Evolutionary conservation across 1,140 invertebrate species (phyloP).

Genomic region (Dreissena polymorpha): DNA sequence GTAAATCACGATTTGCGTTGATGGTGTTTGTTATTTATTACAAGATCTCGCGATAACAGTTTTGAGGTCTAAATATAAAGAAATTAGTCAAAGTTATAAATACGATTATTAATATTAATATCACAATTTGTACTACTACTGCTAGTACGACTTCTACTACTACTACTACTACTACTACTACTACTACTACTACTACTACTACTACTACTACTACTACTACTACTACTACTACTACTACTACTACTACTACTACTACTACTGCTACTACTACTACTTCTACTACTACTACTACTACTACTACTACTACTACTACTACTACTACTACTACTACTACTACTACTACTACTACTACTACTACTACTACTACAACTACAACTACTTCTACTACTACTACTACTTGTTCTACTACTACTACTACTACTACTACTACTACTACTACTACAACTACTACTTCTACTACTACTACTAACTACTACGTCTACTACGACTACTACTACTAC

Average conservation of each 20-base stretch:
- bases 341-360: constrained; percentile 28
- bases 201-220: not conserved
- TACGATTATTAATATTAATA: not conserved
- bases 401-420: too few species aligned
- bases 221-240: constrained; percentile 21
- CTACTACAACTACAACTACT: constrained; percentile 20
- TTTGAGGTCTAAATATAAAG: too few species aligned
- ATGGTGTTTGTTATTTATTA: too few species aligned
- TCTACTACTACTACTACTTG: constrained; percentile 23
- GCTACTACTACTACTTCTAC: constrained; percentile 17
- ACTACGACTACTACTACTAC: too few species aligned
- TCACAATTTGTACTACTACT: not conserved
- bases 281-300: constrained; percentile 8
- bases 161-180: too few species aligned
- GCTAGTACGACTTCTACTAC: too few species aligned
- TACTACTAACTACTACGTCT: too few species aligned
- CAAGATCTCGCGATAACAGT: too few species aligned
- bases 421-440: too few species aligned
- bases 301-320: constrained; percentile 15
- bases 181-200: constrained; percentile 8
- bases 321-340: constrained; percentile 25
- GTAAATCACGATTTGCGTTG: too few species aligned
- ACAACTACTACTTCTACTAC: too few species aligned
- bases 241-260: constrained; percentile 20
- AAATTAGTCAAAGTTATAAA: too few species aligned